phyloP scores from a whole-genome alignment of 2,113 vertebrate species.

The Cathartes aura region DNA sequence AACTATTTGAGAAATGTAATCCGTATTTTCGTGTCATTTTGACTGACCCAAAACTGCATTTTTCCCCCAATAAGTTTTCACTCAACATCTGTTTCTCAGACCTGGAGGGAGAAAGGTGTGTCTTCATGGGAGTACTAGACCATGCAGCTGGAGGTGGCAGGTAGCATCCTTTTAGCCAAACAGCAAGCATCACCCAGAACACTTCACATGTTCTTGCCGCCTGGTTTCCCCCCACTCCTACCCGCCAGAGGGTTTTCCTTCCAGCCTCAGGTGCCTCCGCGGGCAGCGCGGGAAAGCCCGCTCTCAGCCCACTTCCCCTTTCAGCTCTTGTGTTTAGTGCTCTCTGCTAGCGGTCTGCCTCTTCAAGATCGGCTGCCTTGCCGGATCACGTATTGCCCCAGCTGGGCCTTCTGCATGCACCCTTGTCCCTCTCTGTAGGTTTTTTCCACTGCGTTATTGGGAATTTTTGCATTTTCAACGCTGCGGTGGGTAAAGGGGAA shows the following conservation, averaged over 20 bases:
- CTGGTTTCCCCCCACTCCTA: not conserved
- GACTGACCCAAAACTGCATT: not conserved
- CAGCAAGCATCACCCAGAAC: not conserved
- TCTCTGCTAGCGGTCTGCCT: not conserved
- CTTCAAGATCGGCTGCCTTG: not conserved
- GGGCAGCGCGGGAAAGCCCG: conserved; percentile 65
- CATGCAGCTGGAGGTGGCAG: rapidly evolving
- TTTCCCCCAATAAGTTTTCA: not conserved
- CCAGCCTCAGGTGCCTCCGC: conserved; percentile 39
- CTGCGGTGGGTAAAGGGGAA: not conserved
- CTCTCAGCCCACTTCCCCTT: conserved; percentile 63
- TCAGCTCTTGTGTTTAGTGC: not conserved
- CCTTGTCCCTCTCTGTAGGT: not conserved
- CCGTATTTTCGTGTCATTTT: not conserved
- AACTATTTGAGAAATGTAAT: not conserved
- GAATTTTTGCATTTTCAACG: not conserved
- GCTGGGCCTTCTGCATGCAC: not conserved
- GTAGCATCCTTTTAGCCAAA: not conserved
- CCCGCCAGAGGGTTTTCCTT: conserved; percentile 37
- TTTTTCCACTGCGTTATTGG: not conserved
- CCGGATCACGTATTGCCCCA: rapidly evolving
- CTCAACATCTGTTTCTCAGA: not conserved
- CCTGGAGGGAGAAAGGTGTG: not conserved
- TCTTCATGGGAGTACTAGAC: not conserved
- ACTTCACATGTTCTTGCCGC: not conserved